Evolutionary conservation across 2,797 vertebrate species (phyloP).

Genomic region (Artibeus jamaicensis): DNA sequence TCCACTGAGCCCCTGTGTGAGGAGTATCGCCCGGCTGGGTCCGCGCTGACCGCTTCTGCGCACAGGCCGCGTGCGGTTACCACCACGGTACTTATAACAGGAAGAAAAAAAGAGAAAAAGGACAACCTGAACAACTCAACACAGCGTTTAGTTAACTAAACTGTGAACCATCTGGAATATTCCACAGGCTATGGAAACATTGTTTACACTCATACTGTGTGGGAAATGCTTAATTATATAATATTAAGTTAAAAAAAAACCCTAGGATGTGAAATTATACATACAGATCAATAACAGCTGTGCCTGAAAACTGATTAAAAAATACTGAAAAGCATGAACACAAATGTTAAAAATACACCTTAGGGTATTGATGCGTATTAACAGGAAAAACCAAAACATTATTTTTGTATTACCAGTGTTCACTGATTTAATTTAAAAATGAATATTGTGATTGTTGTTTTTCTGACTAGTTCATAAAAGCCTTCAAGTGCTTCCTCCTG

Average conservation of each 20-base stretch:
- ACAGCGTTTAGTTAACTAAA: background rate
- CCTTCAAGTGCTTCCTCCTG: background rate
- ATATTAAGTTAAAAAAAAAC: background rate
- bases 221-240: conserved; percentile 23
- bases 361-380: background rate
- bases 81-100: background rate
- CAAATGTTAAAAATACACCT: conserved; percentile 14
- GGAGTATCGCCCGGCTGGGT: rapidly evolving
- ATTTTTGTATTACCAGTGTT: background rate
- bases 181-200: background rate
- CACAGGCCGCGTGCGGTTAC: background rate
- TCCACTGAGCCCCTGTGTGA: rapidly evolving
- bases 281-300: conserved; percentile 50
- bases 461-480: background rate
- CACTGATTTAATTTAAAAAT: background rate
- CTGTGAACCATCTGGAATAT: background rate
- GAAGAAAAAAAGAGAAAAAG: background rate
- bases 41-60: rapidly evolving
- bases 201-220: background rate
- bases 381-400: background rate
- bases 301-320: conserved; percentile 34
- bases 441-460: background rate
- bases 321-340: background rate
- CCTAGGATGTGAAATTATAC: conserved; percentile 36
- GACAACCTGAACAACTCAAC: background rate